These are phyloP conservation scores for Sylvilagus bachmani DNA, from an alignment of 2,113 vertebrate genomes.

Conservation along the genomic window DNA sequence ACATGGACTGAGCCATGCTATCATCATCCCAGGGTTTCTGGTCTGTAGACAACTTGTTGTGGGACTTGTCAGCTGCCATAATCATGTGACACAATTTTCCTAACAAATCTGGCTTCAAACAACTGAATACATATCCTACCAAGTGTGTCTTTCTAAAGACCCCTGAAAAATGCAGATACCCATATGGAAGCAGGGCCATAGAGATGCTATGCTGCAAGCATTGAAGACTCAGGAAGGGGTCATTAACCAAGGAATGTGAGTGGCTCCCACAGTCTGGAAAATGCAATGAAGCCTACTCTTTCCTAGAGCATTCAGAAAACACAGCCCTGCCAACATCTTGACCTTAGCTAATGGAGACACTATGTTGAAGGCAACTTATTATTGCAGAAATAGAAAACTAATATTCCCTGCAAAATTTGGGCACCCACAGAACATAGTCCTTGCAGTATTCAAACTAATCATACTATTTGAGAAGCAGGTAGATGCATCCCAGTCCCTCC, in stretches of 20 bases:
- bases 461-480: neutral
- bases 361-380: neutral
- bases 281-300: neutral
- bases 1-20: too few relatives aligned
- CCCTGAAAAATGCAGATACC: too few relatives aligned
- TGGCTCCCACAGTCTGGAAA: neutral
- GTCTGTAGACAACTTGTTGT: too few relatives aligned
- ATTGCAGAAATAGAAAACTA: neutral
- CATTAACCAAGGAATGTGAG: neutral
- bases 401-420: neutral
- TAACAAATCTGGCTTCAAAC: too few relatives aligned
- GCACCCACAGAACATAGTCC: too few relatives aligned
- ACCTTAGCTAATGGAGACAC: neutral
- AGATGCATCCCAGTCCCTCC: neutral
- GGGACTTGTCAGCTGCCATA: too few relatives aligned
- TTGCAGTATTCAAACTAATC: neutral
- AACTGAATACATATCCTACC: too few relatives aligned
- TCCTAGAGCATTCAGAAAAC: conserved; percentile 7
- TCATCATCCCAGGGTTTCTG: too few relatives aligned
- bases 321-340: neutral
- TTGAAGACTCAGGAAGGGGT: neutral
- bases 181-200: neutral
- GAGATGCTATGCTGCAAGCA: neutral
- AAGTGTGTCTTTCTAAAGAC: too few relatives aligned
- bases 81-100: too few relatives aligned